Percentiles rank a stretch among this genome's conserved stretches.
Evolutionary conservation across 2,113 vertebrate species (phyloP).

Genomic region (Coracopsis vasa): DNA sequence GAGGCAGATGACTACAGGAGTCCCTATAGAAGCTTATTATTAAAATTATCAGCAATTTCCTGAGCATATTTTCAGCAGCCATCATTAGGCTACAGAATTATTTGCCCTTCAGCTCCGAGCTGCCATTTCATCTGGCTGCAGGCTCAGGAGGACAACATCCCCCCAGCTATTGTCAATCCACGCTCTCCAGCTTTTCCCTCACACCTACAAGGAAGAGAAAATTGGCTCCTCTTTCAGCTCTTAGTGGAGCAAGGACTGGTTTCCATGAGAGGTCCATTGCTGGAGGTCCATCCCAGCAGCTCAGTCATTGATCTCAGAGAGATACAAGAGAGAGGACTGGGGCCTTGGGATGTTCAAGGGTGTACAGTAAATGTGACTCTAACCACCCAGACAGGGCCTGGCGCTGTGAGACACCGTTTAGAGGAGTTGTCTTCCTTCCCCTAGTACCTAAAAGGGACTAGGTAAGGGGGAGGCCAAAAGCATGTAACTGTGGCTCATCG

Average conservation of each 20-base stretch:
- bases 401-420: background rate
- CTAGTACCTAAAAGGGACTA: background rate
- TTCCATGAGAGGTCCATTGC: background rate
- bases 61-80: background rate
- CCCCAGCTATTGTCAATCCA: background rate
- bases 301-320: background rate
- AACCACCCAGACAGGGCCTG: background rate
- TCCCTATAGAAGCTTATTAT: background rate
- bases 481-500: background rate
- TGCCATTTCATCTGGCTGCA: background rate
- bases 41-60: background rate
- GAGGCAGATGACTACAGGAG: background rate
- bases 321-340: background rate
- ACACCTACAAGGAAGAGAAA: background rate
- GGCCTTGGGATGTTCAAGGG: background rate
- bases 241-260: background rate
- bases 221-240: background rate
- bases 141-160: background rate
- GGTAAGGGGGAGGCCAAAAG: background rate
- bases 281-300: background rate
- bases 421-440: background rate
- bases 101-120: background rate
- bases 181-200: background rate
- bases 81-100: background rate
- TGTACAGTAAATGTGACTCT: background rate